Percentiles rank a stretch among this genome's conserved stretches.
Evolutionary conservation across 2,113 vertebrate genomes (phyloP).

Genomic region (Acanthisitta chloris): DNA sequence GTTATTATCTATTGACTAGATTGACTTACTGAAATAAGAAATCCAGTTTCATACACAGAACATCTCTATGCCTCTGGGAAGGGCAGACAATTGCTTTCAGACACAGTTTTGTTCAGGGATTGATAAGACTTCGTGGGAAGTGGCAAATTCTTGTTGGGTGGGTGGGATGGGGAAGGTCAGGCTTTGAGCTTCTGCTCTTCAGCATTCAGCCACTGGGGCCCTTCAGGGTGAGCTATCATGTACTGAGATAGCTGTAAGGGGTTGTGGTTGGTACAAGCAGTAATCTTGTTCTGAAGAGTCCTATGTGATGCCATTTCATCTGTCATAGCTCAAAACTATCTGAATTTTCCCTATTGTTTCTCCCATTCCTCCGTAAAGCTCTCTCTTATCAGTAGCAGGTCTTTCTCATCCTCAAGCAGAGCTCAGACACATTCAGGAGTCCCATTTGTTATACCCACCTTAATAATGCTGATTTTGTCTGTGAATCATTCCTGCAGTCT

Average conservation of each 20-base stretch:
- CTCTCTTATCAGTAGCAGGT: background rate
- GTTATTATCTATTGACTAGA: background rate
- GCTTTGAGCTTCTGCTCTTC: background rate
- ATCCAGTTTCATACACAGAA: background rate
- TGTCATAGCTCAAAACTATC: background rate
- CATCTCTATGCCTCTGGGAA: background rate
- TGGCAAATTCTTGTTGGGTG: background rate
- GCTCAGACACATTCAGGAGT: background rate
- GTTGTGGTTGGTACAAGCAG: background rate
- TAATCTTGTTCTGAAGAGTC: background rate
- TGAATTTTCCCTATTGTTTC: background rate
- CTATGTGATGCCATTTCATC: background rate
- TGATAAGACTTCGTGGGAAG: background rate
- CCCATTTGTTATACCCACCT: background rate
- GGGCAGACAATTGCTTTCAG: background rate
- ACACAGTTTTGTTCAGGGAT: background rate
- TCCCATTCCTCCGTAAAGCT: background rate
- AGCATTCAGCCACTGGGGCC: background rate
- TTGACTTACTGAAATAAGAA: background rate
- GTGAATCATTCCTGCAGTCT: background rate
- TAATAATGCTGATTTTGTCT: background rate
- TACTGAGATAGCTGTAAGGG: background rate
- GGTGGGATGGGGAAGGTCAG: background rate
- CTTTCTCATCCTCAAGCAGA: background rate
- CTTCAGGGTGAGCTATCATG: background rate